Base-by-base conservation (phyloP, 2,888 invertebrate species). In the Acleris sparsana region DNA sequence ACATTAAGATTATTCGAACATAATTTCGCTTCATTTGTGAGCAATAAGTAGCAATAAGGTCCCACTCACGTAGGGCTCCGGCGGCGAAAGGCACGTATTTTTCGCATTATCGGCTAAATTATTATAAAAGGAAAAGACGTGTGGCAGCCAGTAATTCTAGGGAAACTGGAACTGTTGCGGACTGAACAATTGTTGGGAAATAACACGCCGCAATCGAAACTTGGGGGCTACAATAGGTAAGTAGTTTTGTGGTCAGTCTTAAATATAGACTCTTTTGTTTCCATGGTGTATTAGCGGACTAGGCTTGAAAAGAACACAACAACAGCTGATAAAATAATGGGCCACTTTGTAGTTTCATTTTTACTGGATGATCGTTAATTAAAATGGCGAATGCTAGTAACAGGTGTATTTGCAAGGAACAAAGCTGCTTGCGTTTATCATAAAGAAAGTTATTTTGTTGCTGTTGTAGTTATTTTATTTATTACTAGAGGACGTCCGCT, bases 71-170 rank as follows among this genome's bases (percentile, higher is more conserved):
- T 88, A 84, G 79, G 75, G 78, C 80, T 76, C 80, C 82, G 85
- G 79, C 78, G 81, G 79, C 78, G 80, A 82, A 85, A 79, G 80
- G 85, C 92, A 91, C 91, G 90, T 92, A 91, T 87, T 89, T 89
- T 90, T 91, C 89, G 83, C 89, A 90, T 90, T 90, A 91, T 87
- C 87, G 87, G 80, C 84, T 86, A 87, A 91, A 90, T 91, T 89
- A 90, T 91, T 88, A 86, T 87, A 87, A 87, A 87, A 86, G 87
- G 84, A 86, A 86, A 83, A 85, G 82, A 88, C 87, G 88, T 88
- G 78, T 78, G 82, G 85, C 84, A 80, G 83, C 82, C 82, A 82
- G 82, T 82, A 83, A 83, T 74, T 78, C 73, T 72, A 71, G 68
- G 71, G 74, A 70, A 76, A 74, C 72, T 74, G 76, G 79, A 82